Evolutionary conservation across 2,113 vertebrate genomes (phyloP).

Genomic region (Serinus canaria): DNA sequence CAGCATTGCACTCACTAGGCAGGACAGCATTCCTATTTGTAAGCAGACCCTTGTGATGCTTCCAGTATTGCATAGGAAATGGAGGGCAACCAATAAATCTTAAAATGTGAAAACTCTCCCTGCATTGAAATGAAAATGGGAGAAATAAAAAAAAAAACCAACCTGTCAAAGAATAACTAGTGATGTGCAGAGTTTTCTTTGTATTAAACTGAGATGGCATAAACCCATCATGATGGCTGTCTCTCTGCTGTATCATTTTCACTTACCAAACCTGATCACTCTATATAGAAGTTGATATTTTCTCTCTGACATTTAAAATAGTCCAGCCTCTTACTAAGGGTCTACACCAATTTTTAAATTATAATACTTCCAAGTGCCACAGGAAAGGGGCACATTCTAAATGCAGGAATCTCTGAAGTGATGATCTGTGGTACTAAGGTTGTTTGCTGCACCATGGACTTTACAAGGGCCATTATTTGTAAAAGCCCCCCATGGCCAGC

Average conservation of each 20-base stretch:
- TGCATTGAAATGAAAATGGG: background rate
- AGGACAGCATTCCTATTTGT: background rate
- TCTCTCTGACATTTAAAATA: background rate
- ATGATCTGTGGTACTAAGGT: background rate
- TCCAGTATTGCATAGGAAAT: background rate
- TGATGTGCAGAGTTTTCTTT: background rate
- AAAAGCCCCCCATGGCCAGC: background rate
- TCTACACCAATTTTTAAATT: background rate
- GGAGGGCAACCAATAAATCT: background rate
- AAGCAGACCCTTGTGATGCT: background rate
- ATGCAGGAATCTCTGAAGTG: background rate
- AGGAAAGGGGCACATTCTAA: background rate
- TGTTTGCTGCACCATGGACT: background rate
- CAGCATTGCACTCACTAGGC: background rate
- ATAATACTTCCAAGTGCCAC: background rate
- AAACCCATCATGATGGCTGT: background rate
- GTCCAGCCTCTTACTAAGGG: background rate
- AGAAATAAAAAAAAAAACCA: background rate
- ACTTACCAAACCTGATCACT: background rate
- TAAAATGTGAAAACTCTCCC: background rate
- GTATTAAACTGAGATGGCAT: background rate
- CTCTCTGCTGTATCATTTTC: background rate
- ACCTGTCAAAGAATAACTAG: background rate
- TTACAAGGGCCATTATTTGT: constrained; percentile 2
- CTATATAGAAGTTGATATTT: background rate